A percentile compares a stretch with the other conserved stretches of the same genome.
phyloP scores from a whole-genome alignment of 2,797 vertebrate species.

The Lacerta agilis region DNA sequence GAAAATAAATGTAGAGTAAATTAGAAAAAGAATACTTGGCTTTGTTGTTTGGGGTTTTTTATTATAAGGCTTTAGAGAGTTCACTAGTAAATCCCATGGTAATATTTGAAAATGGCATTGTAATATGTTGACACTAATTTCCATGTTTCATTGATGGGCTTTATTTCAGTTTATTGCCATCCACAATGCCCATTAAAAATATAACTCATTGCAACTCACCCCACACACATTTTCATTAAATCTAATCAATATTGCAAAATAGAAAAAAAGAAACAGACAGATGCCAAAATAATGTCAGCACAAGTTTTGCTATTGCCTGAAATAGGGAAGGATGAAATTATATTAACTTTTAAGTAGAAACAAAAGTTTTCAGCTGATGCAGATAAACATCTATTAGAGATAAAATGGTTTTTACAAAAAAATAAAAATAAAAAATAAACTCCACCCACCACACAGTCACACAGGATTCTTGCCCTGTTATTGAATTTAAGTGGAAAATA shows the following conservation, averaged over 20 bases:
- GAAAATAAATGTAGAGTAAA: slow-evolving; percentile 55
- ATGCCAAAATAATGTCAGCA: slow-evolving; percentile 48
- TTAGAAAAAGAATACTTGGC: slow-evolving; percentile 47
- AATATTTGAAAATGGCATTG: slow-evolving; percentile 27
- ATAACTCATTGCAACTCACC: slow-evolving; percentile 52
- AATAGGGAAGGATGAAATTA: slow-evolving; percentile 63
- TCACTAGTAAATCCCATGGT: slow-evolving; percentile 50
- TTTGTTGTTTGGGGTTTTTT: slow-evolving; percentile 26
- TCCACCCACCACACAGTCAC: slow-evolving; percentile 47
- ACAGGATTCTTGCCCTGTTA: slow-evolving; percentile 62
- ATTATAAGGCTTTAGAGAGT: slow-evolving; percentile 53
- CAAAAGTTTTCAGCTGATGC: slow-evolving; percentile 59
- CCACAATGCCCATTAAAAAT: slow-evolving; percentile 45
- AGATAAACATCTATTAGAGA: slow-evolving; percentile 73
- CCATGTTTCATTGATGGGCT: background rate
- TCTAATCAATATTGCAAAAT: slow-evolving; percentile 39
- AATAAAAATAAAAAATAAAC: background rate
- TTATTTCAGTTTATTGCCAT: slow-evolving; percentile 49
- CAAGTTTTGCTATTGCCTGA: slow-evolving; percentile 64
- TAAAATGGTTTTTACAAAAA: slow-evolving; percentile 72
- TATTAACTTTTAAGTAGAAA: slow-evolving; percentile 72
- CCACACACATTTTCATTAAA: slow-evolving; percentile 45
- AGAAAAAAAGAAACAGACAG: slow-evolving; percentile 39
- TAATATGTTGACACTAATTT: slow-evolving; percentile 48
- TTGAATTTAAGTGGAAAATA: slow-evolving; percentile 66